Evolutionary conservation across 2,888 invertebrate genomes (phyloP).

Genomic region (Lapara coniferarum): DNA sequence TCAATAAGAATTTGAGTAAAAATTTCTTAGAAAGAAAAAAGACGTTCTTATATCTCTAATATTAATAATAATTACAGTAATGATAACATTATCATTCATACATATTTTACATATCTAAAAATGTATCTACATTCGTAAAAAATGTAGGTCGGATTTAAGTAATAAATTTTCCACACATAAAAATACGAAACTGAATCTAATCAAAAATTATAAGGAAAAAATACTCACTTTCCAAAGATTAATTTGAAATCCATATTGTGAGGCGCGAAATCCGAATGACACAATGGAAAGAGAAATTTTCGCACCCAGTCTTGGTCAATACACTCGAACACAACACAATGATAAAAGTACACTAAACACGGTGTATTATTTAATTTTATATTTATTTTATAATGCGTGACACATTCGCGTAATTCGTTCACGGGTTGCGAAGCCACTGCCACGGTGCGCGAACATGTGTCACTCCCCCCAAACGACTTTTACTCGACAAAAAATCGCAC

Average conservation of each 20-base stretch:
- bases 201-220: constrained; percentile 13
- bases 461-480: constrained; percentile 45
- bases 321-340: constrained; percentile 19
- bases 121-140: no score
- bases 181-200: neutral
- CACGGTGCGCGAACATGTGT: constrained; percentile 43
- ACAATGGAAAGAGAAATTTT: constrained; percentile 28
- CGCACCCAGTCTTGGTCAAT: constrained; percentile 28
- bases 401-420: constrained; percentile 27
- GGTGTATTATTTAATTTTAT: constrained; percentile 14
- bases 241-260: constrained; percentile 26
- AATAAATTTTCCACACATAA: neutral
- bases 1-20: neutral
- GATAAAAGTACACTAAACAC: constrained; percentile 21
- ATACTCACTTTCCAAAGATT: constrained; percentile 25
- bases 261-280: constrained; percentile 27
- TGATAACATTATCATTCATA: neutral
- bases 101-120: no score
- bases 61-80: neutral
- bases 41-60: neutral
- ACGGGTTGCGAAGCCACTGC: constrained; percentile 50
- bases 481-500: constrained; percentile 38
- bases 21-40: no score
- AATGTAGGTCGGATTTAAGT: no score
- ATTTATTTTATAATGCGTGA: constrained; percentile 8